These are phyloP conservation scores for Capitulum mitella DNA, from an alignment of 2,888 invertebrate genomes.

Conservation along the genomic window DNA sequence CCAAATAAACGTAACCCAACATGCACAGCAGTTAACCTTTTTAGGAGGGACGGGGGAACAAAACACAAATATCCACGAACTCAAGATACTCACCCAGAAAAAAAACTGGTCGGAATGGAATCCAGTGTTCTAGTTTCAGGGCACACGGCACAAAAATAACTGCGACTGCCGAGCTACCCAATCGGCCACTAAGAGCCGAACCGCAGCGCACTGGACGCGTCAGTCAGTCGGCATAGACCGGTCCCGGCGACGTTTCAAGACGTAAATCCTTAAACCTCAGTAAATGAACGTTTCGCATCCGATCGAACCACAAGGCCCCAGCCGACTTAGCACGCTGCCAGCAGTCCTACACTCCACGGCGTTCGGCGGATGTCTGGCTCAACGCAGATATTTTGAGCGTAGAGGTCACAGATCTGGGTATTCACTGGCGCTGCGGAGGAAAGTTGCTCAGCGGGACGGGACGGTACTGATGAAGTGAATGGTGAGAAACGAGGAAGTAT, in stretches of 20 bases:
- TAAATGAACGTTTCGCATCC: neutral
- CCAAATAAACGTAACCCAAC: too few relatives aligned
- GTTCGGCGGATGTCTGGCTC: neutral
- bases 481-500: neutral
- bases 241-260: neutral
- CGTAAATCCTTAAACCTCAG: neutral
- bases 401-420: constrained; percentile 21
- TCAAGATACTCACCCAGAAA: neutral
- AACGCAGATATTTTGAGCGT: neutral
- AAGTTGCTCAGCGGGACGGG: constrained; percentile 1
- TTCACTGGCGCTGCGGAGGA: constrained; percentile 15
- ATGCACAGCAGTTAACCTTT: too few relatives aligned
- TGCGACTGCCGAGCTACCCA: neutral
- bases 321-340: neutral
- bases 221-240: neutral
- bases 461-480: neutral
- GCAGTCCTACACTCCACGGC: neutral
- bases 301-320: neutral
- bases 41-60: too few relatives aligned
- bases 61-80: neutral
- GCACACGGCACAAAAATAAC: neutral
- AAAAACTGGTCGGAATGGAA: constrained; percentile 15
- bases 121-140: neutral
- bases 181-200: neutral
- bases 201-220: neutral